phyloP scores from a whole-genome alignment of 2,888 invertebrate genomes.

The Rhagophthalmus giganteus region DNA sequence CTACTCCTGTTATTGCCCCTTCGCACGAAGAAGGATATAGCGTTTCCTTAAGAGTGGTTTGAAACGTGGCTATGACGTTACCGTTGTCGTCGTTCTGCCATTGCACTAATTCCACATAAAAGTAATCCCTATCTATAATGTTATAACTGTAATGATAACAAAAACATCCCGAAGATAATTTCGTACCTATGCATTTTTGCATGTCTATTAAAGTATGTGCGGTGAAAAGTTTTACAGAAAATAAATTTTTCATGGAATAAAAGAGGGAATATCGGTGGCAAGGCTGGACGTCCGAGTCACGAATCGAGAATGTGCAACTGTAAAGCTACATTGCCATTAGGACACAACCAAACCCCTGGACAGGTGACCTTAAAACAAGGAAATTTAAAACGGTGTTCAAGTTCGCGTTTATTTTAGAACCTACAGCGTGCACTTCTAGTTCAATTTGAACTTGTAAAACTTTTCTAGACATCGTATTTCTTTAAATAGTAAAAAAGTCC shows the following conservation, averaged over 20 bases:
- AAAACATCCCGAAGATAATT: neutral
- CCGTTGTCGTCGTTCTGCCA: constrained; percentile 59
- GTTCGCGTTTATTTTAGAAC: constrained; percentile 35
- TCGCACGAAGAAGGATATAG: constrained; percentile 63
- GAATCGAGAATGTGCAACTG: constrained; percentile 71
- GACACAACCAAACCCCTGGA: constrained; percentile 85
- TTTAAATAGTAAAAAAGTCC: neutral
- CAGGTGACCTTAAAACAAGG: constrained; percentile 66
- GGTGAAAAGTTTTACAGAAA: constrained; percentile 64
- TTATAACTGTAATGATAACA: neutral
- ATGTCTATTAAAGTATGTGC: constrained; percentile 55
- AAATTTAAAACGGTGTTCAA: constrained; percentile 3
- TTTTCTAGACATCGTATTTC: constrained; percentile 52
- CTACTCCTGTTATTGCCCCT: constrained; percentile 62
- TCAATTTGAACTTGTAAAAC: constrained; percentile 63
- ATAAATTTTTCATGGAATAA: constrained; percentile 71
- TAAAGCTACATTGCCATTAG: constrained; percentile 75
- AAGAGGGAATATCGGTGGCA: constrained; percentile 73
- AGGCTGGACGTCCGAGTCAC: constrained; percentile 67
- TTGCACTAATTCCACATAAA: constrained; percentile 68
- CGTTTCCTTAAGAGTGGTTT: constrained; percentile 65
- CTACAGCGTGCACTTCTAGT: constrained; percentile 61
- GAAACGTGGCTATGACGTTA: constrained; percentile 64
- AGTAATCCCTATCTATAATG: constrained; percentile 61
- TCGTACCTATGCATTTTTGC: constrained; percentile 55